Evolutionary conservation across 2,888 invertebrate genomes (phyloP).

Genomic region (Ganaspis brasiliensis): DNA sequence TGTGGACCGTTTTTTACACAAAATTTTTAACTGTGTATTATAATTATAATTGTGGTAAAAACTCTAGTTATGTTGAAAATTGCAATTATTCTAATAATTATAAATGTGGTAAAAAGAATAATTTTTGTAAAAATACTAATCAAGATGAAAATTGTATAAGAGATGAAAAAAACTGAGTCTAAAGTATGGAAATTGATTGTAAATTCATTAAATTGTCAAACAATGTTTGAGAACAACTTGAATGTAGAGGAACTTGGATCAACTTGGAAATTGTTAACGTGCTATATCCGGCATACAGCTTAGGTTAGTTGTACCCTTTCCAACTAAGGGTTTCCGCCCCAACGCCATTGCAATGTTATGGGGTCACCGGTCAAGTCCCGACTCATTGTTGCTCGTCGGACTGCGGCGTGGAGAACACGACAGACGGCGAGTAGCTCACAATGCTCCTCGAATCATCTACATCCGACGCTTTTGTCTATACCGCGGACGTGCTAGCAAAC

Average conservation of each 20-base stretch:
- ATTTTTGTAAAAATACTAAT: no score
- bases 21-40: no score
- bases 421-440: slow-evolving; percentile 49
- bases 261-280: slow-evolving; percentile 42
- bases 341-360: slow-evolving; percentile 54
- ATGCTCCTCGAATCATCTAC: slow-evolving; percentile 48
- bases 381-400: slow-evolving; percentile 51
- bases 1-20: no score
- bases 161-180: neutral
- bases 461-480: slow-evolving; percentile 48
- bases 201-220: slow-evolving; percentile 4
- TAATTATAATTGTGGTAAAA: no score
- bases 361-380: slow-evolving; percentile 62
- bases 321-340: slow-evolving; percentile 51
- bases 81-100: no score
- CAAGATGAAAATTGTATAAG: no score
- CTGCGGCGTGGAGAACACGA: slow-evolving; percentile 46
- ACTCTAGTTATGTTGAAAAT: no score
- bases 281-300: slow-evolving; percentile 43
- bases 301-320: slow-evolving; percentile 52
- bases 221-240: slow-evolving; percentile 24
- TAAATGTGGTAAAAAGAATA: no score
- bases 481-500: slow-evolving; percentile 38
- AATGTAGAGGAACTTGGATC: slow-evolving; percentile 28
- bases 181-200: slow-evolving; percentile 25